phyloP scores from a whole-genome alignment of 2,113 vertebrate species.

The Lontra canadensis region DNA sequence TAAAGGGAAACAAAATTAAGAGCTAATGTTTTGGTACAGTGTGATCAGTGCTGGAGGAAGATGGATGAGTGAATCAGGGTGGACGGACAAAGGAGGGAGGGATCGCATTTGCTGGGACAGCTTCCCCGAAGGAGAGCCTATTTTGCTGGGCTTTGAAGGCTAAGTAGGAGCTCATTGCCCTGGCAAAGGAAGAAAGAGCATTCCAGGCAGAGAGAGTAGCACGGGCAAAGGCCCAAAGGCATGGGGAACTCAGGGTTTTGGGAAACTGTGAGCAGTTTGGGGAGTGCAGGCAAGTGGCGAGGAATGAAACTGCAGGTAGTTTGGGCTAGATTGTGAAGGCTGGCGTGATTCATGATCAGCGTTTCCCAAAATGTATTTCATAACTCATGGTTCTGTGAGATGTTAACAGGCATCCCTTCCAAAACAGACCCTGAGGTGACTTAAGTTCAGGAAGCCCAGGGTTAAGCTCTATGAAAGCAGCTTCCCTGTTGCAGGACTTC shows the following conservation, averaged over 20 bases:
- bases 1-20: neutral
- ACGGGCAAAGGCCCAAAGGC: accelerated
- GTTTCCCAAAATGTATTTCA: neutral
- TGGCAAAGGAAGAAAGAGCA: neutral
- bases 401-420: neutral
- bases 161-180: neutral
- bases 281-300: neutral
- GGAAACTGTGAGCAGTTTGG: neutral
- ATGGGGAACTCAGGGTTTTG: neutral
- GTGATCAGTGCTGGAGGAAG: neutral
- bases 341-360: accelerated
- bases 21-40: accelerated
- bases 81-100: neutral
- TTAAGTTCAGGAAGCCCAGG: neutral
- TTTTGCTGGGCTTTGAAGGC: neutral
- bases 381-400: neutral
- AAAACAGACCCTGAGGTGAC: neutral
- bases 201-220: neutral
- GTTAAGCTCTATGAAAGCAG: neutral
- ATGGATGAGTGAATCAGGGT: neutral
- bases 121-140: neutral
- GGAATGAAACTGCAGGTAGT: neutral
- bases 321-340: neutral
- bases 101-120: neutral
- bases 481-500: neutral